Evolutionary conservation across 2,888 invertebrate species (phyloP), one percentile per base, ranked within the genome.

Genomic region (Masnerella sp.): DNA sequence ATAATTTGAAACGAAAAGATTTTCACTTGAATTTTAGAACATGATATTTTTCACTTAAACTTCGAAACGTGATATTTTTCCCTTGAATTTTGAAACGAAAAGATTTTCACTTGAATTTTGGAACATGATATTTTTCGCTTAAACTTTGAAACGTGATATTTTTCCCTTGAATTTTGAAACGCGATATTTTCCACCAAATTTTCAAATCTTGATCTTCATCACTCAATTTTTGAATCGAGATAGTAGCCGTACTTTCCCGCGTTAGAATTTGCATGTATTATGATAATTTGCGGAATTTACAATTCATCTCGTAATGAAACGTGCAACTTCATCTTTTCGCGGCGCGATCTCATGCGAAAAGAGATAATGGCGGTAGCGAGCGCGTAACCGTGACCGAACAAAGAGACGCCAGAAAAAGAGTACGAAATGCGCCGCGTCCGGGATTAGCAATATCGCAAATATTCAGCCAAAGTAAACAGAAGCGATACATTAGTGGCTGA

Each of bases 301-400:
- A 36, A 54, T 65, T 54, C 54, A 54, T 36, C 43, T 30, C n/a
- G 11, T 42, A 43, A 34, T 14, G 52, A 52, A 43, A 34, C 25
- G 5, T 25, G 32, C 43, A 20, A 49, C 34, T 36, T 38, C 20
- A 22, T 54, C 45, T 54, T 54, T 54, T 18, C 47, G 40, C 40
- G 18, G 45, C 34, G 18, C 20, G 40, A 56, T 45, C 32, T 65
- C 65, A 42, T 47, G 54, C 56, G 65, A 47, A 36, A 40, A 56
- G 9, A 40, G 20, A 65, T 56, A 65, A 65, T 42, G 25, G 7
- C 22, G 11, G 34, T 32, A 15, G 12, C 32, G 15, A 32, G 17
- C 28, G 47, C 47, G 30, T 28, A 25, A 36, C 38, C 65, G 54
- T 54, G 38, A 56, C 45, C 25, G 54, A 56, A 56, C 45, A 28